Conservation (phyloP, 2,797 vertebrate genomes). For the Harpagifer antarcticus region DNA sequence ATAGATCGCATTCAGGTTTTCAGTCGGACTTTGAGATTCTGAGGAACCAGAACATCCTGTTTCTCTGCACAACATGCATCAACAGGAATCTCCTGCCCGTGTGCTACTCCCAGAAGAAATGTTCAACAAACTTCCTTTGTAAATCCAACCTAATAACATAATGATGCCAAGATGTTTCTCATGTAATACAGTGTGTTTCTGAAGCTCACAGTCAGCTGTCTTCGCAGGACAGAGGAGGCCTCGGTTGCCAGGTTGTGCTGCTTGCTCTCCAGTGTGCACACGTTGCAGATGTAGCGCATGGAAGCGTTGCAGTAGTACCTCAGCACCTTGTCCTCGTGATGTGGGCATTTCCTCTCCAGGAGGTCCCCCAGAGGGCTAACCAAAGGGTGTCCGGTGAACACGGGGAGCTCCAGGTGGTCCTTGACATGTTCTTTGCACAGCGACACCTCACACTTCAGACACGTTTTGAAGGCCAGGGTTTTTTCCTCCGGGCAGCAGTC, state of each 20-base stretch:
- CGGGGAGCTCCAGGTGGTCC: slow-evolving; percentile 64
- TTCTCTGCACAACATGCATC: background rate
- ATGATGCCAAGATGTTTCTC: too few species aligned
- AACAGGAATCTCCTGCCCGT: background rate
- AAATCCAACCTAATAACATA: background rate
- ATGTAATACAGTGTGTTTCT: fast-evolving
- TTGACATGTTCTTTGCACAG: slow-evolving; percentile 70
- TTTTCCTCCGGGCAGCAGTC: slow-evolving; percentile 59
- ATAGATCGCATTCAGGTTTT: too few species aligned
- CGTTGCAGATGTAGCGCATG: slow-evolving; percentile 71
- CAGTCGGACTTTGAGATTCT: background rate
- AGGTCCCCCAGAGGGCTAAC: slow-evolving; percentile 66
- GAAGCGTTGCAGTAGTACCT: slow-evolving; percentile 72
- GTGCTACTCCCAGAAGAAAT: background rate
- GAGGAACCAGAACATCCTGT: slow-evolving; percentile 27
- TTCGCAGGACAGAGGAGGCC: slow-evolving; percentile 45
- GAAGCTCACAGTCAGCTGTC: slow-evolving; percentile 71
- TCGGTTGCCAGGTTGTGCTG: slow-evolving; percentile 35
- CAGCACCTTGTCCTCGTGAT: slow-evolving; percentile 72
- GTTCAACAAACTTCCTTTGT: fast-evolving
- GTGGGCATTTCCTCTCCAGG: slow-evolving; percentile 62
- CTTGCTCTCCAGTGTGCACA: slow-evolving; percentile 69
- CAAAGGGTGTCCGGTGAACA: slow-evolving; percentile 72
- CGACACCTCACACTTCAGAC: slow-evolving; percentile 77
- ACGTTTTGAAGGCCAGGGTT: slow-evolving; percentile 58